These are phyloP conservation scores for Rhinopomastus cyanomelas DNA, from an alignment of 2,113 vertebrate species.

Conservation along the genomic window DNA sequence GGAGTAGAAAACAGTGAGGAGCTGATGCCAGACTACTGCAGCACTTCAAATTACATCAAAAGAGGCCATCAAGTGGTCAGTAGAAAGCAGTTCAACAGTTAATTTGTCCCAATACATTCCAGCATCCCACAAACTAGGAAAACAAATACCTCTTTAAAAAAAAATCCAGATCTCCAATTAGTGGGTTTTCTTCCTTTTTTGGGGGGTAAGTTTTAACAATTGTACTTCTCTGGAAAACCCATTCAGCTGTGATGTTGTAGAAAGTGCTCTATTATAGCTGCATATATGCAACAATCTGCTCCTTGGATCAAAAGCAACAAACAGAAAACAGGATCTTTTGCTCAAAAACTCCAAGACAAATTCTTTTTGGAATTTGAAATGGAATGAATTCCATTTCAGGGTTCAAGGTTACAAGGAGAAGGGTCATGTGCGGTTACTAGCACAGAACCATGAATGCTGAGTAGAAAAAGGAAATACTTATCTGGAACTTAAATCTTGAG, in stretches of 20 bases:
- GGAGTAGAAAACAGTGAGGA: not conserved
- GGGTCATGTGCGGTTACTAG: not conserved
- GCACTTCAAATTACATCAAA: not conserved
- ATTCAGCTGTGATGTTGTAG: not conserved
- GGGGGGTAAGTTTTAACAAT: not conserved
- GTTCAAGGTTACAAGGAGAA: not conserved
- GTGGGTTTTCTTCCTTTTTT: not conserved
- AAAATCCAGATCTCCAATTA: not conserved
- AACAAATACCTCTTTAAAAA: not conserved
- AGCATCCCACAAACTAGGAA: not conserved
- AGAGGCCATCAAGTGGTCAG: slow-evolving; percentile 55
- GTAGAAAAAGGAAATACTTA: not conserved
- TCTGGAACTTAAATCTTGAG: not conserved
- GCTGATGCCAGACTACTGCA: not conserved
- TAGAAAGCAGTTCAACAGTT: not conserved
- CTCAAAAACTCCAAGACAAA: not conserved
- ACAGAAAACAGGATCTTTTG: not conserved
- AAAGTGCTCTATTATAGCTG: not conserved
- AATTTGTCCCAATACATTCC: not conserved
- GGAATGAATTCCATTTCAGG: not conserved
- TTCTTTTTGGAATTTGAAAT: not conserved
- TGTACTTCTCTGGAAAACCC: not conserved
- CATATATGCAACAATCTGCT: not conserved
- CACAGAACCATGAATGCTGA: not conserved
- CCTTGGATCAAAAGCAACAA: not conserved